Evolutionary conservation across 2,888 invertebrate genomes (phyloP), one percentile per base, ranked within the genome.

Genomic region (Altica lythri): DNA sequence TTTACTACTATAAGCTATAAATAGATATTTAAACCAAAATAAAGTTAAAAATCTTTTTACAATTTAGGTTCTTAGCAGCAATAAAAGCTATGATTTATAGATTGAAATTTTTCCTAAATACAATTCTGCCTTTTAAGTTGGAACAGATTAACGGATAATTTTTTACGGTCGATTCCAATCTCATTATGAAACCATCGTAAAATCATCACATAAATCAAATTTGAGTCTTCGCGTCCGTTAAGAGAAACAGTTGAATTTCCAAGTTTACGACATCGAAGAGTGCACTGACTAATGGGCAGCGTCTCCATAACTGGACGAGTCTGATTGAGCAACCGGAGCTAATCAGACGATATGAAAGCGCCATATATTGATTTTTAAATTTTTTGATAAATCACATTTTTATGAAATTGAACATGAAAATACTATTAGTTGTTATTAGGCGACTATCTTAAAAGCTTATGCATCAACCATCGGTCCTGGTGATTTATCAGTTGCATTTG

Each of bases 331-430:
- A 49, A 49, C 40, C 40, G 40, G 17, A 6, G n/a, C 13, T 19
- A 47, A 47, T 55, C 37, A 43, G 46, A 35, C 30, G 19, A 49
- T 54, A 37, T 38, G 42, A 49, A 29, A 19, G 47, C 42, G 43
- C 44, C 40, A 35, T 42, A 55, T 56, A 62, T 62, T 55, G 60
- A 59, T 61, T 63, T 60, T 59, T 43, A 57, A 59, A 55, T 57
- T 55, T 61, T 51, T 59, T 61, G 63, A 60, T 63, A 61, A 61
- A 61, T 61, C 49, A 53, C 54, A 55, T 56, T 53, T 61, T 61
- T 60, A 56, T 60, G 42, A 44, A 60, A 55, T 57, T 46, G 54
- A 60, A 63, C 61, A 62, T 52, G 61, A 56, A 64, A 63, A 64
- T 40, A 55, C 59, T 66, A 57, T 64, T 66, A 62, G 54, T 47